Evolutionary conservation across 2,888 invertebrate genomes (phyloP).

Genomic region (Muschampia plurimacula): DNA sequence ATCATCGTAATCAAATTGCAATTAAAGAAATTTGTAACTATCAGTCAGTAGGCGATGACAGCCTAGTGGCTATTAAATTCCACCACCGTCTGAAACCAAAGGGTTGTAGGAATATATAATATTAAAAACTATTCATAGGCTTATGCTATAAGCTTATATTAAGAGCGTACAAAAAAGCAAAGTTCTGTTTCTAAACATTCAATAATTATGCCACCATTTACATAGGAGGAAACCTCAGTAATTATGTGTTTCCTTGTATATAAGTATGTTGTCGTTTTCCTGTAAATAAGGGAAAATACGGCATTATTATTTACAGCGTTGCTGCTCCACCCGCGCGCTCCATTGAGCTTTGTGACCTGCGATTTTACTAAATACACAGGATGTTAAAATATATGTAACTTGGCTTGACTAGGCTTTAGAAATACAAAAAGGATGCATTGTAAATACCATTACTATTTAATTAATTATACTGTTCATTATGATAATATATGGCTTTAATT

Average conservation of each 20-base stretch:
- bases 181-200: slow-evolving; percentile 9
- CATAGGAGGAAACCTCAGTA: slow-evolving; percentile 19
- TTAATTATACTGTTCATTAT: no score
- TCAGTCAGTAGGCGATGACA: no score
- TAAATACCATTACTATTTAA: no score
- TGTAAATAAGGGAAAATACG: slow-evolving; percentile 56
- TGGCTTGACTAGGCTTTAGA: no score
- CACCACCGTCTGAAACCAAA: no score
- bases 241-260: slow-evolving; percentile 36
- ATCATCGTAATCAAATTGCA: no score
- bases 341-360: slow-evolving; percentile 67
- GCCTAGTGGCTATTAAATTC: no score
- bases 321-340: slow-evolving; percentile 53
- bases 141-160: not conserved
- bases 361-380: slow-evolving; percentile 62
- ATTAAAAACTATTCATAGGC: no score
- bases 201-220: slow-evolving; percentile 24
- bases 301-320: slow-evolving; percentile 70
- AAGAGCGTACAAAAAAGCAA: not conserved
- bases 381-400: slow-evolving; percentile 37
- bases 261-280: slow-evolving; percentile 38
- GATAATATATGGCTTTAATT: no score
- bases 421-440: no score
- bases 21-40: no score
- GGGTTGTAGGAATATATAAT: no score